Percentiles rank a stretch among this genome's conserved stretches.
Conservation (phyloP, 2,113 vertebrate species). For the Saccopteryx leptura region DNA sequence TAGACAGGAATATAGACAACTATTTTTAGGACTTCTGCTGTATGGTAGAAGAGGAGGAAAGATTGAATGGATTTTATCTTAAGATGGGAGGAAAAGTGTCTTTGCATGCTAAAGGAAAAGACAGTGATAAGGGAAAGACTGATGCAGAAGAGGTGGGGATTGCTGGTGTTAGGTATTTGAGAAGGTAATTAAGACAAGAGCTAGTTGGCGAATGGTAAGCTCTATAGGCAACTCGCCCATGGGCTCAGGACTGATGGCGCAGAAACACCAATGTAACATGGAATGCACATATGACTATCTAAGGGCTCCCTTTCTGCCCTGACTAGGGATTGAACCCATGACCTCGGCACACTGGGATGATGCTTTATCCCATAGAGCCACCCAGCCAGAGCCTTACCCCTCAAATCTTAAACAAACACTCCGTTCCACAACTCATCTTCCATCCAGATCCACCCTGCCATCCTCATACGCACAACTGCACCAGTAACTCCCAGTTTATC, state of each 20-base stretch:
- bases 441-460: not conserved
- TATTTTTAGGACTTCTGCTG: not conserved
- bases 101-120: not conserved
- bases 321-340: no score
- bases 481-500: not conserved
- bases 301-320: not conserved
- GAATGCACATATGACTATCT: not conserved
- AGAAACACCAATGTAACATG: not conserved
- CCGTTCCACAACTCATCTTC: not conserved
- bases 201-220: no score
- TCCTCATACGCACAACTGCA: no score
- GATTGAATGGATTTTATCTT: not conserved
- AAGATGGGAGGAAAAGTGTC: not conserved
- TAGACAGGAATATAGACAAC: not conserved
- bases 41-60: not conserved
- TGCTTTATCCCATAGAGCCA: no score
- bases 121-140: not conserved
- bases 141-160: not conserved
- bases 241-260: not conserved
- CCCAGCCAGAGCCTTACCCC: not conserved
- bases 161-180: not conserved
- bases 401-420: not conserved
- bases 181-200: not conserved
- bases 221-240: not conserved
- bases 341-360: no score